Percentiles rank a stretch among this genome's conserved stretches.
Evolutionary conservation across 2,888 invertebrate species (phyloP).

Genomic region (Melinopterus prodromus): DNA sequence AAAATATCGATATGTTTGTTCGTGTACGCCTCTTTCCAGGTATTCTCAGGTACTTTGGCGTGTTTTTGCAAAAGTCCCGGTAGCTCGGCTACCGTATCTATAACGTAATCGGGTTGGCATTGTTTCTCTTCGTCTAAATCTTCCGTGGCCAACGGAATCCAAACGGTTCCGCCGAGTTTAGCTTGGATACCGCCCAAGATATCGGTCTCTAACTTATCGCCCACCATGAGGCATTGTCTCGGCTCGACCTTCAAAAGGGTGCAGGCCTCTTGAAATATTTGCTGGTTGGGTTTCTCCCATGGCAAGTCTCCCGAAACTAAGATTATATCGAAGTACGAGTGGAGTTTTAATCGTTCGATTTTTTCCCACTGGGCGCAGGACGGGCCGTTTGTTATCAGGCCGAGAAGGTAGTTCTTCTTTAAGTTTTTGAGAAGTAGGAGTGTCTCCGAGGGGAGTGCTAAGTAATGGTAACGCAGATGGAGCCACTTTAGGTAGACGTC

Average conservation of each 20-base stretch:
- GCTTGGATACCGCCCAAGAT: constrained; percentile 67
- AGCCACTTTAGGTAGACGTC: constrained; percentile 82
- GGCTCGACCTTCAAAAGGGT: constrained; percentile 78
- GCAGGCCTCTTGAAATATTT: constrained; percentile 85
- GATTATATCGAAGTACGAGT: constrained; percentile 79
- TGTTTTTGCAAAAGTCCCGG: constrained; percentile 67
- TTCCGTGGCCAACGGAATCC: constrained; percentile 72
- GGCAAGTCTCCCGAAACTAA: constrained; percentile 85
- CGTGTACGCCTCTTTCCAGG: constrained; percentile 39
- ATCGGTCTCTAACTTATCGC: constrained; percentile 88
- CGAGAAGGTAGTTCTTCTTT: constrained; percentile 77
- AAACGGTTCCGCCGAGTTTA: constrained; percentile 76
- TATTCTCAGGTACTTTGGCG: constrained; percentile 52
- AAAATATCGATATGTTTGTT: constrained; percentile 53
- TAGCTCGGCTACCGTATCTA: constrained; percentile 71
- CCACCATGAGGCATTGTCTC: constrained; percentile 83
- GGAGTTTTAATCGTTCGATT: constrained; percentile 73
- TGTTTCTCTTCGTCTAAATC: constrained; percentile 52
- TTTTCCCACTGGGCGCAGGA: constrained; percentile 91
- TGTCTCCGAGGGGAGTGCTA: constrained; percentile 75
- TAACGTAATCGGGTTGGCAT: constrained; percentile 69
- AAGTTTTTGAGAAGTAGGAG: constrained; percentile 74
- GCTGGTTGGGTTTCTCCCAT: constrained; percentile 86
- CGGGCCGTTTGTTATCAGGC: constrained; percentile 86
- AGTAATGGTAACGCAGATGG: constrained; percentile 78